phyloP scores from a whole-genome alignment of 2,797 vertebrate genomes.

The Leuciscus waleckii region DNA sequence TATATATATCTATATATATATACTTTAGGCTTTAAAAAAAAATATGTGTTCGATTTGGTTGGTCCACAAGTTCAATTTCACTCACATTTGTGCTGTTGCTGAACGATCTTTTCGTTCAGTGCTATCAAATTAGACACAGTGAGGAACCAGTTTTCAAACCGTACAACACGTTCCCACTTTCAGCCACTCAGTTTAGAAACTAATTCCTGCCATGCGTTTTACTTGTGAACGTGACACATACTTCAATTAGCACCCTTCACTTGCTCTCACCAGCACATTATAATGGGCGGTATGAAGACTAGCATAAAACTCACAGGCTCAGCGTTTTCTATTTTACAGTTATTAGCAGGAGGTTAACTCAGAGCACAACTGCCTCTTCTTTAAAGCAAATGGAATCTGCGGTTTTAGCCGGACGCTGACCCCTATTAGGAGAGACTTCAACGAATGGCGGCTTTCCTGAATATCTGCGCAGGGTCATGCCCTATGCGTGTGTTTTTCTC shows the following conservation, averaged over 20 bases:
- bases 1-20: no score
- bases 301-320: constrained; percentile 51
- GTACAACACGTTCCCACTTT: constrained; percentile 49
- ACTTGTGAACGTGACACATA: constrained; percentile 55
- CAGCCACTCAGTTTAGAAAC: constrained; percentile 57
- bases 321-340: constrained; percentile 58
- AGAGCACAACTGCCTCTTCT: constrained; percentile 50
- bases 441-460: constrained; percentile 33
- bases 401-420: constrained; percentile 53
- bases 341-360: constrained; percentile 62
- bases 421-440: constrained; percentile 51
- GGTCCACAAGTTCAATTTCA: background rate
- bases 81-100: background rate
- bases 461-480: background rate
- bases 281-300: constrained; percentile 56
- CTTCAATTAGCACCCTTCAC: constrained; percentile 62
- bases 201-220: constrained; percentile 56
- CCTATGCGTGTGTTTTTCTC: constrained; percentile 40
- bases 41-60: background rate
- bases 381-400: constrained; percentile 58
- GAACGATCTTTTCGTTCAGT: constrained; percentile 17
- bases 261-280: constrained; percentile 51
- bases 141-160: constrained; percentile 47
- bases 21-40: background rate
- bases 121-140: constrained; percentile 29